Conservation (phyloP, 2,888 invertebrate species). For the Gastracanthus pulcherrimus region DNA sequence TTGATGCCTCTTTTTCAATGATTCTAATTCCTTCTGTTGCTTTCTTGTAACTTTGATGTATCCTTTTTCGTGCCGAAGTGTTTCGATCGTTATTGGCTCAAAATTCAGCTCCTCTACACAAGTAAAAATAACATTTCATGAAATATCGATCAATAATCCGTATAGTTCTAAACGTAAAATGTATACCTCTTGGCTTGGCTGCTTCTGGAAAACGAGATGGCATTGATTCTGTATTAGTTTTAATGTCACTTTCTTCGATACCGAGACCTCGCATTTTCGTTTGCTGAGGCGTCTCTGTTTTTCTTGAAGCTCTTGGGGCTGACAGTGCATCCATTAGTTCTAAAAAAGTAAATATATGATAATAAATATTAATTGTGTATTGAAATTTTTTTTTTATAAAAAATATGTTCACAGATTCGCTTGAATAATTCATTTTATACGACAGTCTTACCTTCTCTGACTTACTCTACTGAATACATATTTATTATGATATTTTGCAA, state of each 20-base stretch:
- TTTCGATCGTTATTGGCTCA: conserved; percentile 94
- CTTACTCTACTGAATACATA: too few species aligned
- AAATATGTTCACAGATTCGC: too few species aligned
- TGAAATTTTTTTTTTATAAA: too few species aligned
- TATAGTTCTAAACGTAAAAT: neutral
- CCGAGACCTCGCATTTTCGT: conserved; percentile 98
- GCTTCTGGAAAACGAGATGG: conserved; percentile 68
- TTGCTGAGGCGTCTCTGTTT: conserved; percentile 75
- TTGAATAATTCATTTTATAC: too few species aligned
- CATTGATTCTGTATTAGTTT: conserved; percentile 71
- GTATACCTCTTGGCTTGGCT: conserved; percentile 72
- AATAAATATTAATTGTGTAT: too few species aligned
- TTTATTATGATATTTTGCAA: too few species aligned
- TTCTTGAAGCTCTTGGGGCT: conserved; percentile 87
- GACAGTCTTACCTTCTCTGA: too few species aligned
- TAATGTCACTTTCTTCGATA: conserved; percentile 87
- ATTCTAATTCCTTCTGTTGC: conserved; percentile 96
- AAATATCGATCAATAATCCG: neutral
- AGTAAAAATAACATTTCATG: neutral
- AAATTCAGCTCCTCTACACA: conserved; percentile 82
- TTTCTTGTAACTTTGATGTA: conserved; percentile 96
- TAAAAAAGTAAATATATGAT: conserved; percentile 69
- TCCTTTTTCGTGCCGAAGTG: conserved; percentile 91
- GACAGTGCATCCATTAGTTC: conserved; percentile 99
- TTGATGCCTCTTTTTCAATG: conserved; percentile 93